Percentiles rank a stretch among this genome's conserved stretches.
These are phyloP conservation scores for Brachylomia viminalis DNA, from an alignment of 2,888 invertebrate species.

Conservation along the genomic window DNA sequence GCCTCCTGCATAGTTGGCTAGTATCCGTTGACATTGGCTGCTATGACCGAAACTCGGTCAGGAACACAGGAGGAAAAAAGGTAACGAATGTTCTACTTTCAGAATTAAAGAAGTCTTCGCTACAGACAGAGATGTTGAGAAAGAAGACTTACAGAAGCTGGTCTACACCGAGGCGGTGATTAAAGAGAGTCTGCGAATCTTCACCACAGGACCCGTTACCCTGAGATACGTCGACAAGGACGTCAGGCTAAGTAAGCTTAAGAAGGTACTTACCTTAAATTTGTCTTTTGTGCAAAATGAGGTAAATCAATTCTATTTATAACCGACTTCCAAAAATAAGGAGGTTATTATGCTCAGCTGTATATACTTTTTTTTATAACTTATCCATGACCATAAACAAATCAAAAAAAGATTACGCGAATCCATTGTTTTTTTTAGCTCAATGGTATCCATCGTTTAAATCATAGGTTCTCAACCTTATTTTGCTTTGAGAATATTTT, in stretches of 20 bases:
- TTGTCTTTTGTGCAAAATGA: not conserved
- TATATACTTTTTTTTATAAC: too few species aligned
- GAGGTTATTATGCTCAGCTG: too few species aligned
- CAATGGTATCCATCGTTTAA: too few species aligned
- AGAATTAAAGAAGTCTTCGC: slow-evolving; percentile 65
- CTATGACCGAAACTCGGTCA: not conserved
- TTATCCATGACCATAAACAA: too few species aligned
- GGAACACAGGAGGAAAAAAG: not conserved
- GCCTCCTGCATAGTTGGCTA: not conserved
- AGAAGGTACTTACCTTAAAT: too few species aligned
- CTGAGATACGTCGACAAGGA: slow-evolving; percentile 68
- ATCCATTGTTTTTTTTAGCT: too few species aligned
- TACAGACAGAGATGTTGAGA: slow-evolving; percentile 64
- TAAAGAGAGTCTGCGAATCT: slow-evolving; percentile 74
- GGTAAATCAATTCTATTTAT: too few species aligned
- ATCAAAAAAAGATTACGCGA: too few species aligned
- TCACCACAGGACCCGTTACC: slow-evolving; percentile 70
- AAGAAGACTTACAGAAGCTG: slow-evolving; percentile 71
- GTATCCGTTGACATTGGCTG: not conserved
- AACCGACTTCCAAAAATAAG: too few species aligned
- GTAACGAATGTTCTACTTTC: not conserved
- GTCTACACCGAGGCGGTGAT: slow-evolving; percentile 76
- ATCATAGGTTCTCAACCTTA: too few species aligned
- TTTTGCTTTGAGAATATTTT: too few species aligned
- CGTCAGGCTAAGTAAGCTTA: slow-evolving; percentile 71